These are phyloP conservation scores for Dryadula phaetusa DNA, from an alignment of 2,888 invertebrate species.

Conservation along the genomic window DNA sequence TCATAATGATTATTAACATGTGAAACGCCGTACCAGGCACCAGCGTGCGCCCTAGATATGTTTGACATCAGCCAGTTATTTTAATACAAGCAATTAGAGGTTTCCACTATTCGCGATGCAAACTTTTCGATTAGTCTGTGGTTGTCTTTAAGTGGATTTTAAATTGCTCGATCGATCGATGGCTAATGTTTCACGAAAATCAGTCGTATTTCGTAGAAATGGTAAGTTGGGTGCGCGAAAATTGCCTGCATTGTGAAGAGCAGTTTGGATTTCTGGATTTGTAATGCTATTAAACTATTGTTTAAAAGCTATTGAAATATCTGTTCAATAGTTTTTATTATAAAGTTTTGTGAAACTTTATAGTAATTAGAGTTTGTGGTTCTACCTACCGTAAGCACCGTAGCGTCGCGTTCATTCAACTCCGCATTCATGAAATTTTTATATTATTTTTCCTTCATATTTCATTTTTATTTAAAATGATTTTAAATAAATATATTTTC, in stretches of 20 bases:
- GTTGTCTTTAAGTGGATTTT: slow-evolving; percentile 81
- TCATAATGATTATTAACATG: slow-evolving; percentile 85
- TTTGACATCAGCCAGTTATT: slow-evolving; percentile 84
- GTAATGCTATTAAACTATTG: slow-evolving; percentile 32
- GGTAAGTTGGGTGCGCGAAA: slow-evolving; percentile 10
- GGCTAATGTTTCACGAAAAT: slow-evolving; percentile 49
- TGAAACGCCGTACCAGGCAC: slow-evolving; percentile 78
- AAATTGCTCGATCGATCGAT: slow-evolving; percentile 75
- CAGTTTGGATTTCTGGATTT: slow-evolving; percentile 20
- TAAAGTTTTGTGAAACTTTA: slow-evolving; percentile 28
- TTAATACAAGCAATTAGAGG: slow-evolving; percentile 83
- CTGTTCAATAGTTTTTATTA: slow-evolving; percentile 27
- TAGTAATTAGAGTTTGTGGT: slow-evolving; percentile 17
- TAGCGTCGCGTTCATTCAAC: slow-evolving; percentile 26
- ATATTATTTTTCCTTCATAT: background rate
- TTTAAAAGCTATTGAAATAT: slow-evolving; percentile 32
- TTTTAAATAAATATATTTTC: slow-evolving; percentile 20
- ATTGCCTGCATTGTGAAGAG: slow-evolving; percentile 28
- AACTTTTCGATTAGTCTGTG: slow-evolving; percentile 82
- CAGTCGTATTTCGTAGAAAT: slow-evolving; percentile 43
- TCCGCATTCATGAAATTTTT: background rate
- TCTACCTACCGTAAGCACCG: slow-evolving; percentile 5
- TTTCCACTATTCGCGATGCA: slow-evolving; percentile 66
- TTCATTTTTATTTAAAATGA: background rate
- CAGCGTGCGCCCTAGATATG: slow-evolving; percentile 78